Base-by-base conservation (phyloP, 2,888 invertebrate species). In the Eristalis intricaria region DNA sequence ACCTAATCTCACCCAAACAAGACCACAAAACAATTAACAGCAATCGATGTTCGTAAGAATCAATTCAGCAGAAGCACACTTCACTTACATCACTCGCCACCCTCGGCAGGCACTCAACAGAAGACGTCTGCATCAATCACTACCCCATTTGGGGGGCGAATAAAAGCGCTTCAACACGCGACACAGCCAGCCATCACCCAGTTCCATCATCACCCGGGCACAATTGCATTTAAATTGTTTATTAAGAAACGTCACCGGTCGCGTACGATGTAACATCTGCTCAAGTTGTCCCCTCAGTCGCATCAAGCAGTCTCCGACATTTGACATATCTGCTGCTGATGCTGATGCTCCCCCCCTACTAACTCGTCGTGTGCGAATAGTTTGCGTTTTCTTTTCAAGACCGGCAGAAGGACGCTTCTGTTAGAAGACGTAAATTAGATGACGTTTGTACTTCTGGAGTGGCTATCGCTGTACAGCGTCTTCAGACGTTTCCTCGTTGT, bases 21-120 rank as follows among this genome's bases (percentile, higher is more conserved):
- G 35, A 60, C 80, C 81, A 70, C 81, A 56, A 76, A 77, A 73
- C 81, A 85, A 85, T 81, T 85, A 81, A 73, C 26, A 26, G 13
- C 60, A 11, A 26, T 60, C 26, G 50, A 50, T 2, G 50, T 8
- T 50, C 50, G 7, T 50, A 50, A 19, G 50, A 50, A 8, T 50
- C 2, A 5, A 38, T 38, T 13, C 38, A 38, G 3, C 8, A 11
- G 38, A 38, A 38, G 13, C 11, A 13, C 38, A 13, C 38, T 13
- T 3, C 38, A 13, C 38, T 38, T 38, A 38, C 38, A 38, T 38
- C 38, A 38, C 3, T 8, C 38, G 13, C 38, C 38, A 38, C 38
- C 38, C 38, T 38, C 35, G 35, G 35, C 11, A 11, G 35, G 35
- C 35, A 38, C 35, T 38, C 38, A 38, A 38, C 2, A 13, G 38